Conservation (phyloP, 1,140 invertebrate genomes). For the Achroia grisella region DNA sequence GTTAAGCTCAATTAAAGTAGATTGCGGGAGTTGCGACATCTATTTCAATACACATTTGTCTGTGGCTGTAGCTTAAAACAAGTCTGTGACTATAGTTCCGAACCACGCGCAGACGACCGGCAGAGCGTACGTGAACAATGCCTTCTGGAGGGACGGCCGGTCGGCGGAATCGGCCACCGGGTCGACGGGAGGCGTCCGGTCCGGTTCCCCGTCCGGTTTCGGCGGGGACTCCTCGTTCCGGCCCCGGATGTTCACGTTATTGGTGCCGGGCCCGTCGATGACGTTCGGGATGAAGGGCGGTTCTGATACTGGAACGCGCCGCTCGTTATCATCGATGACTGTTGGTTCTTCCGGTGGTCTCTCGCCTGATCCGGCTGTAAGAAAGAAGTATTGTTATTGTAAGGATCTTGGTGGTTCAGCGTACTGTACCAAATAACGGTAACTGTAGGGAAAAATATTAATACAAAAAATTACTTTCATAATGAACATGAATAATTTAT, state of each 20-base stretch:
- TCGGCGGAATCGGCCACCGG: conserved; percentile 35
- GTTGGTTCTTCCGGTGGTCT: conserved; percentile 19
- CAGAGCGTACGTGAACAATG: conserved; percentile 82
- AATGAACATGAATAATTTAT: too few species aligned
- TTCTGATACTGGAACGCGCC: conserved; percentile 22
- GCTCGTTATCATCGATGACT: conserved; percentile 13
- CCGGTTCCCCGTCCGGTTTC: conserved; percentile 1
- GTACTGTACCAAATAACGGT: too few species aligned
- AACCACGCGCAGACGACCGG: conserved; percentile 89
- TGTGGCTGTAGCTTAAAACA: conserved; percentile 76
- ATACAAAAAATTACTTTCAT: too few species aligned
- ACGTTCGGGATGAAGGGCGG: conserved; percentile 33
- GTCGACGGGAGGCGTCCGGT: neutral
- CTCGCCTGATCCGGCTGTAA: neutral
- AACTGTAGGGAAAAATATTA: too few species aligned
- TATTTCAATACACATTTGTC: too few species aligned
- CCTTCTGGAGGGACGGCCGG: conserved; percentile 76
- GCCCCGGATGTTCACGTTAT: conserved; percentile 28
- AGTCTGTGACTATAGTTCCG: conserved; percentile 84
- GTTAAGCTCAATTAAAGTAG: too few species aligned
- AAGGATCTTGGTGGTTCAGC: too few species aligned
- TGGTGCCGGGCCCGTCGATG: conserved; percentile 26
- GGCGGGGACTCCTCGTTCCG: conserved; percentile 8
- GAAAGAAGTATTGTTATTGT: neutral
- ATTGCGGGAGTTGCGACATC: too few species aligned